A percentile compares a stretch with the other conserved stretches of the same genome.
Conservation (phyloP, 2,888 invertebrate genomes). For the Sinopyrophorus schimmeli region DNA sequence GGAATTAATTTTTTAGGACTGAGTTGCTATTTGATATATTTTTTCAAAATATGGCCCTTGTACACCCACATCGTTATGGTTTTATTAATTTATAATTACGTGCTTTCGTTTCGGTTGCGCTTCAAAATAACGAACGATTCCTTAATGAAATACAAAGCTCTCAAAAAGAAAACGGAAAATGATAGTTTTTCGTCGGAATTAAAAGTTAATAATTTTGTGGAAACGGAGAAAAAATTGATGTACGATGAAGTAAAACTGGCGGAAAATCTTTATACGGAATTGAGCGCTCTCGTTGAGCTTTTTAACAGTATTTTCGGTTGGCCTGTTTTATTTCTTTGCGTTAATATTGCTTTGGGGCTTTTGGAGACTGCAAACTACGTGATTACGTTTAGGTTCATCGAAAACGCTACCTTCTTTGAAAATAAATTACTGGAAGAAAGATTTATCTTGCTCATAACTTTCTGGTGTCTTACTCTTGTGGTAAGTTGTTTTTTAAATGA, state of each 20-base stretch:
- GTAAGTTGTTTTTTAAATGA: slow-evolving; percentile 3
- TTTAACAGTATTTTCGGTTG: slow-evolving; percentile 7
- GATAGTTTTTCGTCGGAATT: background rate
- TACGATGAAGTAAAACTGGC: background rate
- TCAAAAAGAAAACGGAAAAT: background rate
- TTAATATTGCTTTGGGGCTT: background rate
- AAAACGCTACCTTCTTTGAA: slow-evolving; percentile 1
- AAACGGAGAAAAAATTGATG: background rate
- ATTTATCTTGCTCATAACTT: background rate
- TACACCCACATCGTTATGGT: slow-evolving; percentile 5
- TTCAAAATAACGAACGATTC: background rate
- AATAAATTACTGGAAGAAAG: background rate
- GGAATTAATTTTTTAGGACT: too few species aligned
- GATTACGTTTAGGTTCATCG: background rate
- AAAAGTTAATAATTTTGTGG: background rate
- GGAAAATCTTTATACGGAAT: background rate
- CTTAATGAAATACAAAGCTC: background rate
- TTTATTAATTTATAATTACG: slow-evolving; percentile 7
- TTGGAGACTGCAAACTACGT: background rate
- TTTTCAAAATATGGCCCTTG: background rate
- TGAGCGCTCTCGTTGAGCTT: background rate
- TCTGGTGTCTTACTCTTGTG: slow-evolving; percentile 3
- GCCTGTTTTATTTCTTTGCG: slow-evolving; percentile 1
- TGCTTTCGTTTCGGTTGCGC: background rate
- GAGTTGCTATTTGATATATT: background rate